A percentile compares a stretch with the other conserved stretches of the same genome.
These are phyloP conservation scores for Orycteropus afer DNA, from an alignment of 2,113 vertebrate genomes.

Conservation along the genomic window DNA sequence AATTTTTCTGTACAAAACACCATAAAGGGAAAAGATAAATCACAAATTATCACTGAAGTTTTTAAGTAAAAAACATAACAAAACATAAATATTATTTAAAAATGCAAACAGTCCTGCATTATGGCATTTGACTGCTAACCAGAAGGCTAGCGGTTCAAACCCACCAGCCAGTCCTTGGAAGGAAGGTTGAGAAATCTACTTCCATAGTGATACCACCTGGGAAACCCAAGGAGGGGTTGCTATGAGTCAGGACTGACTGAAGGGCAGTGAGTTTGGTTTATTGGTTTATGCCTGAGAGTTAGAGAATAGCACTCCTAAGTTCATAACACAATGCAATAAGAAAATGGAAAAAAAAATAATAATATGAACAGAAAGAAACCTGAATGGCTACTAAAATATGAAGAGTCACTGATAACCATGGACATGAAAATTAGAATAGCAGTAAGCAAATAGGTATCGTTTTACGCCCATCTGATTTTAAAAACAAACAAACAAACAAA, in stretches of 20 bases:
- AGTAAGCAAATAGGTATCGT: background rate
- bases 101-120: no score
- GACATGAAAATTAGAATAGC: conserved; percentile 16
- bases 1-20: background rate
- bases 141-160: no score
- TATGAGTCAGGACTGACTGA: no score
- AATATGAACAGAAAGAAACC: background rate
- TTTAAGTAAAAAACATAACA: background rate
- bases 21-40: background rate
- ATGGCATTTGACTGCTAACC: no score
- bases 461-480: background rate
- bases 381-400: background rate
- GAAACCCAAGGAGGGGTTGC: no score
- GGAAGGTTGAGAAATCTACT: no score
- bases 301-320: no score
- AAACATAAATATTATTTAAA: background rate
- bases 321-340: background rate
- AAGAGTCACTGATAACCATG: background rate
- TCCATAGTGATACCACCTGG: no score
- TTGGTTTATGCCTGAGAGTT: no score
- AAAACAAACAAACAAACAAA: no score
- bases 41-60: background rate
- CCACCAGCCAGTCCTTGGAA: no score
- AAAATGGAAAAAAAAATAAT: background rate
- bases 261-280: no score